A percentile compares a stretch with the other conserved stretches of the same genome.
These are phyloP conservation scores for Lepus oiostolus DNA, from an alignment of 2,797 vertebrate genomes.

Conservation along the genomic window DNA sequence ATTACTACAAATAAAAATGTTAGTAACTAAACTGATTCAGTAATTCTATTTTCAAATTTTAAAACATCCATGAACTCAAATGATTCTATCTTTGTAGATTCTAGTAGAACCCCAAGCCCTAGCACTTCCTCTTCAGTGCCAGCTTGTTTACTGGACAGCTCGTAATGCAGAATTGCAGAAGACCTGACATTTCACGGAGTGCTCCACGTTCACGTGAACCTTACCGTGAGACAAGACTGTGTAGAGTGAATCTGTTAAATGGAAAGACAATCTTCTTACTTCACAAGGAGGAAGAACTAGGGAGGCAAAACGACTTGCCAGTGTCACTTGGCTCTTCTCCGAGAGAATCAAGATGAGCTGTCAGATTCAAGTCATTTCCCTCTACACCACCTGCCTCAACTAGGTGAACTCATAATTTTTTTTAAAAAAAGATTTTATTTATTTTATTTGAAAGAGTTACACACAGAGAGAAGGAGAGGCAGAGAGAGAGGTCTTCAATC, in stretches of 20 bases:
- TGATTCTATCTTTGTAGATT: background rate
- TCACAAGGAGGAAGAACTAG: background rate
- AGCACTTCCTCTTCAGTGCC: background rate
- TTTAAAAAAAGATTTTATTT: too few species aligned
- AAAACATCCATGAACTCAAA: background rate
- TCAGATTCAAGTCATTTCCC: background rate
- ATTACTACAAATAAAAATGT: background rate
- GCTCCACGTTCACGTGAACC: background rate
- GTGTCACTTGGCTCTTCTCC: background rate
- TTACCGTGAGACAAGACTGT: background rate
- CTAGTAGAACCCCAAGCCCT: background rate
- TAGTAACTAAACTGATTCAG: background rate
- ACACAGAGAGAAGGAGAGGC: too few species aligned
- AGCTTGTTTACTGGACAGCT: background rate
- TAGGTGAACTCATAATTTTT: background rate
- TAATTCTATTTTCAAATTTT: conserved; percentile 16
- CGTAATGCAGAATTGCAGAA: background rate
- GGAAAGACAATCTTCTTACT: background rate
- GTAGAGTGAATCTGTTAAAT: background rate
- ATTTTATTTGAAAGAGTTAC: too few species aligned
- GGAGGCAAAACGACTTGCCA: background rate
- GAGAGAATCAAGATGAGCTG: background rate
- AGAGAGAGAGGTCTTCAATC: too few species aligned
- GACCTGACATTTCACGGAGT: background rate
- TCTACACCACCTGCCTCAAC: background rate